phyloP scores from a whole-genome alignment of 2,797 vertebrate species.

The Malurus splendens region DNA sequence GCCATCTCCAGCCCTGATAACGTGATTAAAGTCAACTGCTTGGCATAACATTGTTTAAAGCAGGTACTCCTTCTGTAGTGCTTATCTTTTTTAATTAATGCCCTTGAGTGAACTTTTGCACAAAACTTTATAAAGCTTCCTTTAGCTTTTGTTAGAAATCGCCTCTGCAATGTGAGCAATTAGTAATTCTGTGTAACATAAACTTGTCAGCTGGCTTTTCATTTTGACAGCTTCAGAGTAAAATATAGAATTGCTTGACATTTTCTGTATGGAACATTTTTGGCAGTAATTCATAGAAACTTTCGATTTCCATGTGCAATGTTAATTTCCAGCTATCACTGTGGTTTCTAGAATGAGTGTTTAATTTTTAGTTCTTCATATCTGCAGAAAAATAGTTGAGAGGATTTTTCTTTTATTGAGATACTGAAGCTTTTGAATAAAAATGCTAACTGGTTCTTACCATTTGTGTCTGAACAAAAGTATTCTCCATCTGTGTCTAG shows the following conservation, averaged over 20 bases:
- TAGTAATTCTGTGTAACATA: slow-evolving; percentile 44
- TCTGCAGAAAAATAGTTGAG: neutral
- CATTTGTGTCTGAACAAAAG: neutral
- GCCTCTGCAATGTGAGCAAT: slow-evolving; percentile 58
- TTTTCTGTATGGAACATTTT: slow-evolving; percentile 20
- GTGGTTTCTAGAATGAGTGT: neutral
- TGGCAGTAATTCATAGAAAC: slow-evolving; percentile 21
- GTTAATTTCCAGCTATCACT: neutral
- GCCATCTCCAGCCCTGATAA: neutral
- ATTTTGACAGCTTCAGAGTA: slow-evolving; percentile 52
- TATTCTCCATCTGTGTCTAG: neutral
- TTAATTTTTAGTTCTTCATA: neutral
- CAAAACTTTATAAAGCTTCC: slow-evolving; percentile 24
- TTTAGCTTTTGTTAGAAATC: slow-evolving; percentile 40
- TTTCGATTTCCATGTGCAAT: neutral
- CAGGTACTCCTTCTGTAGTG: slow-evolving; percentile 6
- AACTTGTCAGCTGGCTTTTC: slow-evolving; percentile 46
- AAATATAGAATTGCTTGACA: slow-evolving; percentile 32
- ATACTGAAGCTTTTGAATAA: neutral
- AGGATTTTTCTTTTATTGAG: neutral
- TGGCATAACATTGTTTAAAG: neutral
- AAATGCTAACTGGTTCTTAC: neutral
- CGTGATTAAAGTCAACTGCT: neutral
- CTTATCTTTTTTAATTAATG: slow-evolving; percentile 8
- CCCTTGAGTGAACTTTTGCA: slow-evolving; percentile 12